Conservation (phyloP, 2,888 invertebrate species). For the Melipona beecheii region DNA sequence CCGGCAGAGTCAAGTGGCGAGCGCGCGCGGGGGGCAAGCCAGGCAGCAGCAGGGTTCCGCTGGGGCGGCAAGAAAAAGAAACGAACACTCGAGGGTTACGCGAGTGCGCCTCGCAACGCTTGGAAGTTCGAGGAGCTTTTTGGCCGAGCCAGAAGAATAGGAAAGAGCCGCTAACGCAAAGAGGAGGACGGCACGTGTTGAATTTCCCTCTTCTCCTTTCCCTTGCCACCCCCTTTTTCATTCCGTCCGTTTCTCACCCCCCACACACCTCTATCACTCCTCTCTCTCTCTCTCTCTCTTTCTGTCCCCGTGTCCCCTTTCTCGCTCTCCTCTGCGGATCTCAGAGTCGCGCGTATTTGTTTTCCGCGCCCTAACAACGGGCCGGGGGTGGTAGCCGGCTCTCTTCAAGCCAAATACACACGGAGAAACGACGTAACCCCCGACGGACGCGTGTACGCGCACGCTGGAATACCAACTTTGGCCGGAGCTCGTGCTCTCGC, state of each 20-base stretch:
- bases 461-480: background rate
- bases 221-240: background rate
- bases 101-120: constrained; percentile 45
- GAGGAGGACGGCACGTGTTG: constrained; percentile 58
- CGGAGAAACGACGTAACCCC: constrained; percentile 10
- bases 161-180: constrained; percentile 40
- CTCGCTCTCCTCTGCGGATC: constrained; percentile 37
- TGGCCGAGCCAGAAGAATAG: constrained; percentile 53
- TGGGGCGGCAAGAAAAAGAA: constrained; percentile 43
- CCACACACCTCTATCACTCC: too few species aligned
- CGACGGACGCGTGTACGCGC: background rate
- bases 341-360: constrained; percentile 72
- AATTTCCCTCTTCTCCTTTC: constrained; percentile 44
- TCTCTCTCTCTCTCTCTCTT: background rate
- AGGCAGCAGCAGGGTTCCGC: background rate
- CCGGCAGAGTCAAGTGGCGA: constrained; percentile 32
- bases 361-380: constrained; percentile 70
- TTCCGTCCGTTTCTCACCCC: constrained; percentile 2
- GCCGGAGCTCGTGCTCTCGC: background rate
- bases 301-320: background rate
- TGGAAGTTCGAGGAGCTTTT: constrained; percentile 64
- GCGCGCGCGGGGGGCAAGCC: too few species aligned
- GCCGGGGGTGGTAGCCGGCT: constrained; percentile 55
- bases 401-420: constrained; percentile 73
- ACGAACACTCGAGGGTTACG: constrained; percentile 47